Conservation (phyloP, 35 echinoderm and acorn worm genomes). For the Diadema setosum region DNA sequence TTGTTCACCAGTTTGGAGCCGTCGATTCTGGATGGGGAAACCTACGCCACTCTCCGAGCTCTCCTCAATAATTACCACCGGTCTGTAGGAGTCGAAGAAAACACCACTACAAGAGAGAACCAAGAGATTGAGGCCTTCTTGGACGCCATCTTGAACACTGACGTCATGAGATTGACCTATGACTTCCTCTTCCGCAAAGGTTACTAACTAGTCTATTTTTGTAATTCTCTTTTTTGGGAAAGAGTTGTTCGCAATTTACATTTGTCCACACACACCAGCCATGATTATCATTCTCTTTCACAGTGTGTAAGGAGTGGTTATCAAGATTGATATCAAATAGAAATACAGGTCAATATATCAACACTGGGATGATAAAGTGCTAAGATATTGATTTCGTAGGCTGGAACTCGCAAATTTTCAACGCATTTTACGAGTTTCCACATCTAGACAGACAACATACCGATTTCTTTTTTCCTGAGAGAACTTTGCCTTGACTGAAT, state of each 20-base stretch:
- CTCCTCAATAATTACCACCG: constrained; percentile 3
- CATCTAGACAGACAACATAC: too few relatives aligned
- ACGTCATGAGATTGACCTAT: neutral
- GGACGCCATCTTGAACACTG: constrained; percentile 4
- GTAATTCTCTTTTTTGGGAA: neutral
- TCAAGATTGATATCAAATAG: neutral
- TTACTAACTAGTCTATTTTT: neutral
- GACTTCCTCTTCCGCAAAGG: neutral
- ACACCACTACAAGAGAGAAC: neutral
- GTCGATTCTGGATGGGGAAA: neutral
- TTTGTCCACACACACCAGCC: neutral
- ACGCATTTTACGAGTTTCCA: too few relatives aligned
- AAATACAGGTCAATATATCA: neutral
- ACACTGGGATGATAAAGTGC: neutral
- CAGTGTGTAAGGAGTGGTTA: neutral
- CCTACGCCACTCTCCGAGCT: neutral
- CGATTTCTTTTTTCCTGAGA: too few relatives aligned
- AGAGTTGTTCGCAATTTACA: neutral
- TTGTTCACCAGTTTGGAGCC: neutral
- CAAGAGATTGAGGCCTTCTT: neutral
- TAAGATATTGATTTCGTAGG: neutral
- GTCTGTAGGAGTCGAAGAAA: neutral
- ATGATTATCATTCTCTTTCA: neutral
- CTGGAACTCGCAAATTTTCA: too few relatives aligned
- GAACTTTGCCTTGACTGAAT: too few relatives aligned